Evolutionary conservation across 2,797 vertebrate species (phyloP).

Genomic region (Odontamblyopus lacepedii): DNA sequence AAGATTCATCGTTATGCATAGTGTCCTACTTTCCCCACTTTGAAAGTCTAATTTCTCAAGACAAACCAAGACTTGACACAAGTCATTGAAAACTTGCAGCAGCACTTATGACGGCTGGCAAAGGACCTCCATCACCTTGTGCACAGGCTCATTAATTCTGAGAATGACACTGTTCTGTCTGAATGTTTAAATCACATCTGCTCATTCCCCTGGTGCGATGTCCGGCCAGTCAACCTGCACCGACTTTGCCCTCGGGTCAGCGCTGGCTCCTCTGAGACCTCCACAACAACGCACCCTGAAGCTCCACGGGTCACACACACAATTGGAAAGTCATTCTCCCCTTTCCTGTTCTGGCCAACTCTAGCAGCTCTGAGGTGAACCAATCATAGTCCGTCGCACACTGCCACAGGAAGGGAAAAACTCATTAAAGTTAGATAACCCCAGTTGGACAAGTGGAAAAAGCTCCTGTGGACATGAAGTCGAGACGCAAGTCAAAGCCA

Average conservation of each 20-base stretch:
- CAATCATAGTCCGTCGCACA: conserved; percentile 42
- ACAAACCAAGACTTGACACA: background rate
- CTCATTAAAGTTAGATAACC: conserved; percentile 69
- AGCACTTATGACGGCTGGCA: conserved; percentile 14
- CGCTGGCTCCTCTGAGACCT: conserved; percentile 30
- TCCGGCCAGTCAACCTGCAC: conserved; percentile 27
- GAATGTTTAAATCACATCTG: conserved; percentile 32
- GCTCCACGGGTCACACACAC: conserved; percentile 29
- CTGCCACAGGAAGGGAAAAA: conserved; percentile 61
- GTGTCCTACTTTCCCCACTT: conserved; percentile 1
- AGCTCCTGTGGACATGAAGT: conserved; percentile 54
- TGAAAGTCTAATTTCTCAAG: background rate
- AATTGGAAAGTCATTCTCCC: conserved; percentile 31
- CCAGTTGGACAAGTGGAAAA: conserved; percentile 67
- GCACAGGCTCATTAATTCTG: conserved; percentile 21
- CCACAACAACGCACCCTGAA: conserved; percentile 24
- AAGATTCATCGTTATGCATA: background rate
- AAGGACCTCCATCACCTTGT: conserved; percentile 6
- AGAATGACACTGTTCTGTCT: conserved; percentile 24
- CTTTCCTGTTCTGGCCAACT: conserved; percentile 16
- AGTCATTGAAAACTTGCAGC: background rate
- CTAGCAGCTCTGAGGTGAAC: conserved; percentile 25
- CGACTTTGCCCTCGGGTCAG: conserved; percentile 37
- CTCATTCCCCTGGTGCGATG: conserved; percentile 35
- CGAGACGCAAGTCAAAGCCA: conserved; percentile 51